phyloP scores from a whole-genome alignment of 1,140 invertebrate genomes.

The Listronotus bonariensis region DNA sequence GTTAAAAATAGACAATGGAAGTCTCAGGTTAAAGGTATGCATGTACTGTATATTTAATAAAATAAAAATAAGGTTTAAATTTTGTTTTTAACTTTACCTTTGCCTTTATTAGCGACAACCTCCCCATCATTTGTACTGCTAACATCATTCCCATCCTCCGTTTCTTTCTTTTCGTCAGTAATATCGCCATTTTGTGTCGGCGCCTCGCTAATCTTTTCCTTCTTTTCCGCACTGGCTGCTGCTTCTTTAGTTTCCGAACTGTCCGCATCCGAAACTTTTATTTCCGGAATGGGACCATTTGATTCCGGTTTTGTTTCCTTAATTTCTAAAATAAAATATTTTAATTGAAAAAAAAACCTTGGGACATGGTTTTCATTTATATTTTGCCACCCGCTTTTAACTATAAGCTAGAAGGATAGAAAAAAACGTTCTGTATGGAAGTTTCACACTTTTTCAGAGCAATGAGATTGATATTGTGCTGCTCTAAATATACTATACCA shows the following conservation, averaged over 20 bases:
- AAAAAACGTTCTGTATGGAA: too few relatives aligned
- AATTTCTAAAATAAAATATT: background rate
- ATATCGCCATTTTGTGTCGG: constrained; percentile 39
- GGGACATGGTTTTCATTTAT: too few relatives aligned
- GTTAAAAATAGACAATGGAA: too few relatives aligned
- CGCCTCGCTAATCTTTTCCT: constrained; percentile 17
- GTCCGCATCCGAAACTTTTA: constrained; percentile 28
- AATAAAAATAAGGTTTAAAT: too few relatives aligned
- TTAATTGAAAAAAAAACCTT: background rate
- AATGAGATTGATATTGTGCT: too few relatives aligned
- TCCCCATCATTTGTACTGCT: background rate
- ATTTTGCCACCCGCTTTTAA: too few relatives aligned
- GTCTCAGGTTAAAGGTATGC: too few relatives aligned
- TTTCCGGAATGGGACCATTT: constrained; percentile 34
- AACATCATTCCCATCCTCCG: constrained; percentile 30
- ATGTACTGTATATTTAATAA: too few relatives aligned
- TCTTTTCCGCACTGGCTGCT: constrained; percentile 1
- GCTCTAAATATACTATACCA: too few relatives aligned
- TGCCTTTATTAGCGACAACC: constrained; percentile 34
- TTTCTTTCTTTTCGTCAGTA: constrained; percentile 16
- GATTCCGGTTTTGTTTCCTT: constrained; percentile 22
- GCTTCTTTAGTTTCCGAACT: constrained; percentile 30
- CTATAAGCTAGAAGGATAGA: too few relatives aligned
- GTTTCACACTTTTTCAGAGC: too few relatives aligned
- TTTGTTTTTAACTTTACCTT: constrained; percentile 30